Conservation (phyloP, 2,888 invertebrate species). For the Xylota segnis region DNA sequence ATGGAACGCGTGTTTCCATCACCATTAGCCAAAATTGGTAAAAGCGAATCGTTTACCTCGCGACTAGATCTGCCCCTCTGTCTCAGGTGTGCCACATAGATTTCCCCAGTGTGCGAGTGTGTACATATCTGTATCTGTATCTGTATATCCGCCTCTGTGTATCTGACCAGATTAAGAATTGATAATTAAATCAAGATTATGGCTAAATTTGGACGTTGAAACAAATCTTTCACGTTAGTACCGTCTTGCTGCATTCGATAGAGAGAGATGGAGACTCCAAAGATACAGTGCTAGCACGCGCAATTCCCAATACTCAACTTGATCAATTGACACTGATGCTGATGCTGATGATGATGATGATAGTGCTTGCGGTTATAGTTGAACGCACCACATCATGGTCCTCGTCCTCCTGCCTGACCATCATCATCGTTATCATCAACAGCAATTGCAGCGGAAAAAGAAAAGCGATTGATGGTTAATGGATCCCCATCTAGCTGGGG, state of each 20-base stretch:
- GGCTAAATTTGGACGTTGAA: constrained; percentile 59
- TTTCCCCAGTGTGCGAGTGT: background rate
- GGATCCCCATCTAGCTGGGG: constrained; percentile 36
- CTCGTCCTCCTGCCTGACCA: constrained; percentile 22
- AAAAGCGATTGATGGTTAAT: constrained; percentile 52
- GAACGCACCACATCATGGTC: constrained; percentile 30
- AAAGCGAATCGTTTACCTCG: constrained; percentile 54
- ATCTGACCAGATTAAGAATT: constrained; percentile 61
- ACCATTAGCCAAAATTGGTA: constrained; percentile 74
- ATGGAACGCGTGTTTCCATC: constrained; percentile 66
- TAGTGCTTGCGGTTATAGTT: constrained; percentile 33
- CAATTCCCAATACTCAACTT: constrained; percentile 61
- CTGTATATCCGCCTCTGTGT: constrained; percentile 9
- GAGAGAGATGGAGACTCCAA: background rate
- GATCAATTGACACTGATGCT: constrained; percentile 64
- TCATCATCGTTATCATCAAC: constrained; percentile 38
- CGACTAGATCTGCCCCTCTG: constrained; percentile 27
- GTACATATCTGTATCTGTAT: constrained; percentile 4
- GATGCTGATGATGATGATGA: constrained; percentile 42
- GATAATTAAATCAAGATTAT: constrained; percentile 71
- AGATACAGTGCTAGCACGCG: constrained; percentile 19
- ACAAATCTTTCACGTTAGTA: constrained; percentile 50
- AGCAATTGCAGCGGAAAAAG: constrained; percentile 41
- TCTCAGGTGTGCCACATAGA: constrained; percentile 41
- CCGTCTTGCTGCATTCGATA: background rate